Evolutionary conservation across 1,140 invertebrate genomes (phyloP).

Genomic region (Aethina tumida): DNA sequence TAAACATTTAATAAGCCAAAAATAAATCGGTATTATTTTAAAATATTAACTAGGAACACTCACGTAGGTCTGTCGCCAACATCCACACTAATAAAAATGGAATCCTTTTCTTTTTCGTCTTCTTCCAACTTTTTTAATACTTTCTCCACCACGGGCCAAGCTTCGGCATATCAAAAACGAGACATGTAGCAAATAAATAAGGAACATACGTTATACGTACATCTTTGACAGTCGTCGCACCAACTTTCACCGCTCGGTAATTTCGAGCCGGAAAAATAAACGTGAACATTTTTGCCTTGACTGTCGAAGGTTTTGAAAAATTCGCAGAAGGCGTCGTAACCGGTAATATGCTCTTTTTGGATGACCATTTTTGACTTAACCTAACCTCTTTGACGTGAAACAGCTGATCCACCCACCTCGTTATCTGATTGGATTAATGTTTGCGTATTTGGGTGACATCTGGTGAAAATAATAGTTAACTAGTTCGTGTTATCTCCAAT

Average conservation of each 20-base stretch:
- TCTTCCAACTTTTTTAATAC: slow-evolving; percentile 44
- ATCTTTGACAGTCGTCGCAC: slow-evolving; percentile 66
- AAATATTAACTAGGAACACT: slow-evolving; percentile 31
- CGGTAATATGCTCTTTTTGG: slow-evolving; percentile 42
- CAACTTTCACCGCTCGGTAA: slow-evolving; percentile 54
- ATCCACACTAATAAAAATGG: slow-evolving; percentile 55
- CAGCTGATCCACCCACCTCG: too few relatives aligned
- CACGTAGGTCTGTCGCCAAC: slow-evolving; percentile 57
- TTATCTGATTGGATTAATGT: too few relatives aligned
- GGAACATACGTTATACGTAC: slow-evolving; percentile 32
- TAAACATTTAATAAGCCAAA: slow-evolving; percentile 11
- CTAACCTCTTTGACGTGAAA: too few relatives aligned
- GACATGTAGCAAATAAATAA: neutral
- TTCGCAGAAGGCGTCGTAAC: slow-evolving; percentile 47
- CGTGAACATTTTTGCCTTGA: slow-evolving; percentile 39
- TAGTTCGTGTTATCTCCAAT: too few relatives aligned
- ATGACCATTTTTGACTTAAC: slow-evolving; percentile 42
- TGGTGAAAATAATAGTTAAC: too few relatives aligned
- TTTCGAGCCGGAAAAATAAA: slow-evolving; percentile 59
- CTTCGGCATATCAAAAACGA: slow-evolving; percentile 27
- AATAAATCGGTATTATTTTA: slow-evolving; percentile 6
- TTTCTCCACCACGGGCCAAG: slow-evolving; percentile 51
- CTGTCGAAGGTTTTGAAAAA: slow-evolving; percentile 41
- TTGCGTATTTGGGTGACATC: too few relatives aligned
- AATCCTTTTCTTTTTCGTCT: too few relatives aligned